Evolutionary conservation across 2,888 invertebrate genomes (phyloP), one percentile per base, ranked within the genome.

Genomic region (Priocnemis perturbator): DNA sequence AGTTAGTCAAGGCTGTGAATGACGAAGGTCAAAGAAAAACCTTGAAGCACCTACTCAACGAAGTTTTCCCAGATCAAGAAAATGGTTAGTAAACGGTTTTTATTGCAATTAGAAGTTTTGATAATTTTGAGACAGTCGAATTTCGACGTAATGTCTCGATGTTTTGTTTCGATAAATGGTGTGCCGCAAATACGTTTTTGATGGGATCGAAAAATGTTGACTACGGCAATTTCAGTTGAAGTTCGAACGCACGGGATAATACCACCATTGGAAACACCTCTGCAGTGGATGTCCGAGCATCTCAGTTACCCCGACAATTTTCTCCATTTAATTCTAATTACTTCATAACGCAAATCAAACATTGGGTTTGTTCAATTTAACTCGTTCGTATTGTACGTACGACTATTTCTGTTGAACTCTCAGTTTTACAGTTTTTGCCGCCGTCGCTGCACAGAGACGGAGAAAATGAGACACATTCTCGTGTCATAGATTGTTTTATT

Each of bases 251-350:
- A 99, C 89, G 99, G 99, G 21, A 94, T 99, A 82, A 91, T 93
- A 78, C 93, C 97, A 64, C 96, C 98, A 2, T 85, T 93, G 73
- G 96, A 98, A 74, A 96, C 98, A 11, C 98, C 98, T 14, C 89
- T 99, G 11, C 96, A 98, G 85, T 99, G 99, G 98, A 93, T 99
- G 90, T 97, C 98, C 21, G 98, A 98, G 90, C 98, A 99, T 89
- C 91, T 99, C 85, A 97, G 98, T 89, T 98, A 98, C 90, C 98
- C 99, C 0, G 99, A 99, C 89, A 99, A 99, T 90, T 99, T 99
- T 90, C 91, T 99, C 74, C 99, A 99, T 91, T 91, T 98, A 81
- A 93, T 93, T 87, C 87, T 94, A 67, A 76, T 77, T 9, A 83
- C 83, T 37, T 84, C 83, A 80, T 87, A 88, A 87, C 84, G 71